Evolutionary conservation across 2,113 vertebrate genomes (phyloP).

Genomic region (Hippocampus comes): DNA sequence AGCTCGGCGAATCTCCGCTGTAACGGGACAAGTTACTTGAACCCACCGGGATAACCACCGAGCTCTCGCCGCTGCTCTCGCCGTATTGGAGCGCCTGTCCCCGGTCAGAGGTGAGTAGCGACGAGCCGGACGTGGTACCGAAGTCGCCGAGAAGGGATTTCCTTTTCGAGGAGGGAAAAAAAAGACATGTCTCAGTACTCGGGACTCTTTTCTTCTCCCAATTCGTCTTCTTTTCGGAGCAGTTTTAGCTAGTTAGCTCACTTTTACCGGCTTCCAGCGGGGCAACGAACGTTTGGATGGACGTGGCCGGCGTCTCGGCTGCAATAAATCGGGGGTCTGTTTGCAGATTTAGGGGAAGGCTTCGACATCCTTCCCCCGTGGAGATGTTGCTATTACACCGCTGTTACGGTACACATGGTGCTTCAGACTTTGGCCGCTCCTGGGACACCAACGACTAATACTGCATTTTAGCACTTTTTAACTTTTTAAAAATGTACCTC

Average conservation of each 20-base stretch:
- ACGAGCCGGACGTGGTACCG: background rate
- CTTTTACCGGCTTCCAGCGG: slow-evolving; percentile 26
- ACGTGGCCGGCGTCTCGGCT: slow-evolving; percentile 24
- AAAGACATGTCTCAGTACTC: slow-evolving; percentile 36
- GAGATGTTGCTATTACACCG: slow-evolving; percentile 41
- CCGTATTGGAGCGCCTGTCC: slow-evolving; percentile 36
- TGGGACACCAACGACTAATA: background rate
- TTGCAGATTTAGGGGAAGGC: slow-evolving; percentile 27
- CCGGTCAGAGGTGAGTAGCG: slow-evolving; percentile 55
- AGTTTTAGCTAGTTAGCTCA: slow-evolving; percentile 28
- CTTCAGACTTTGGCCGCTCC: background rate
- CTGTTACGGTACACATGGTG: slow-evolving; percentile 30
- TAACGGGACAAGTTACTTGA: slow-evolving; percentile 60
- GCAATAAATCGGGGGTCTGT: slow-evolving; percentile 6
- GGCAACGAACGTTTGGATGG: slow-evolving; percentile 1
- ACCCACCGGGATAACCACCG: slow-evolving; percentile 32
- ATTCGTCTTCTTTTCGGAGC: slow-evolving; percentile 26
- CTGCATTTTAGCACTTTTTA: background rate
- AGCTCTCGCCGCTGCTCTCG: slow-evolving; percentile 6
- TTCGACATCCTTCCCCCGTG: slow-evolving; percentile 47
- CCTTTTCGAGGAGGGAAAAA: slow-evolving; percentile 31
- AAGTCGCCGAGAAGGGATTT: slow-evolving; percentile 18
- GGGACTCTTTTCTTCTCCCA: background rate
- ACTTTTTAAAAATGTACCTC: background rate
- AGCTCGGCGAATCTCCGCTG: slow-evolving; percentile 21